These are phyloP conservation scores for Acanthis flammea DNA, from an alignment of 2,797 vertebrate species.

Conservation along the genomic window DNA sequence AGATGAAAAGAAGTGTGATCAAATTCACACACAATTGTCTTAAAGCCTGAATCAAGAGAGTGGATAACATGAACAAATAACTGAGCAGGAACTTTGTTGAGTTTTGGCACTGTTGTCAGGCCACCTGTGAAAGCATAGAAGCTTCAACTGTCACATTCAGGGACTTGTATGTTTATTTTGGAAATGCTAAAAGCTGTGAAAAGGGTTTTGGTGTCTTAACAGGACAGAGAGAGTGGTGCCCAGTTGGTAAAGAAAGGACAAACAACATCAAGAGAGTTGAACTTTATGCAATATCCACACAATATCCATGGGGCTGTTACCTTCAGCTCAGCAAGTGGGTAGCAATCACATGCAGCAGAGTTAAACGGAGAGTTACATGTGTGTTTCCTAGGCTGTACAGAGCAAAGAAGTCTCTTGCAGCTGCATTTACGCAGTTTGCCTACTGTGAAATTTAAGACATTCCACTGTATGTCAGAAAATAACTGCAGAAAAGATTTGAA, in stretches of 20 bases:
- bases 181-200: not conserved
- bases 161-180: not conserved
- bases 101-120: not conserved
- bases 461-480: not conserved
- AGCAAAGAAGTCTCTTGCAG: not conserved
- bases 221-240: not conserved
- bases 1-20: not conserved
- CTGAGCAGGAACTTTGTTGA: not conserved
- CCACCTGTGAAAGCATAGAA: not conserved
- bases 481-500: not conserved
- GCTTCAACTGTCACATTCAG: not conserved
- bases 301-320: not conserved
- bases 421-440: not conserved
- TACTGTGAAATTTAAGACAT: not conserved
- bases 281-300: rapidly evolving
- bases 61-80: not conserved
- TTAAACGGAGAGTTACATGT: not conserved
- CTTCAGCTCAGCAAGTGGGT: not conserved
- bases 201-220: not conserved
- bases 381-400: not conserved
- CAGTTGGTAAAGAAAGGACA: not conserved
- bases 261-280: not conserved
- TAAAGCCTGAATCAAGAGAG: not conserved
- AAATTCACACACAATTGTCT: not conserved
- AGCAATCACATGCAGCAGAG: not conserved